Percentiles rank a stretch among this genome's conserved stretches.
Conservation (phyloP, 2,888 invertebrate species). For the Pammene aurita region DNA sequence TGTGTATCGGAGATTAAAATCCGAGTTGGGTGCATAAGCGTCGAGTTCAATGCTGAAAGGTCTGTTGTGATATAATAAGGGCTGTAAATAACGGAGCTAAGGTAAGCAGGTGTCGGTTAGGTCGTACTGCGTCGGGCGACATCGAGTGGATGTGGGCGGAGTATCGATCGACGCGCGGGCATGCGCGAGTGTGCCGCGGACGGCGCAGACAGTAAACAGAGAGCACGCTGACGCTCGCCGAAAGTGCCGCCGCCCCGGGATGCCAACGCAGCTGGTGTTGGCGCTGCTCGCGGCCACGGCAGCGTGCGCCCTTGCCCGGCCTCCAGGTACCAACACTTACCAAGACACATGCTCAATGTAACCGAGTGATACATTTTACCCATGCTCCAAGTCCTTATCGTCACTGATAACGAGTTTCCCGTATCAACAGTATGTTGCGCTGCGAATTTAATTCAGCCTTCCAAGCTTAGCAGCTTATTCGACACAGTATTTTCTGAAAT, state of each 20-base stretch:
- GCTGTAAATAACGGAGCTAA: neutral
- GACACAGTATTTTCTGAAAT: neutral
- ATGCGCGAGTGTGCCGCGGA: conserved; percentile 58
- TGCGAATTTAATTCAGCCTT: conserved; percentile 43
- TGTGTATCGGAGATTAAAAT: neutral
- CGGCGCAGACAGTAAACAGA: conserved; percentile 61
- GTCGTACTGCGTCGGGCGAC: conserved; percentile 37
- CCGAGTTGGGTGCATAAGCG: conserved; percentile 25
- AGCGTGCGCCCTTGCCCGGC: conserved; percentile 61
- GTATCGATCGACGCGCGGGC: conserved; percentile 76
- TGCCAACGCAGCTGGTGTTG: conserved; percentile 61
- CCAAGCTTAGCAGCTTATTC: neutral
- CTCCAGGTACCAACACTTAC: conserved; percentile 56
- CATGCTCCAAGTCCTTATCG: conserved; percentile 38
- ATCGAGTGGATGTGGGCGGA: conserved; percentile 72
- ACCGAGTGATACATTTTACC: conserved; percentile 9
- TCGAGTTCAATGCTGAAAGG: conserved; percentile 21
- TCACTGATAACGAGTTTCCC: conserved; percentile 53
- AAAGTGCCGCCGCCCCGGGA: conserved; percentile 51
- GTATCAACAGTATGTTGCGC: conserved; percentile 44
- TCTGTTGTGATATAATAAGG: neutral
- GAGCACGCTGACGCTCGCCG: conserved; percentile 52
- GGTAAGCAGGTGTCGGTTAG: conserved; percentile 23
- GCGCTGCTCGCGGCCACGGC: conserved; percentile 55
- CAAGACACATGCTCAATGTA: conserved; percentile 42